Conservation (phyloP, 2,113 vertebrate genomes). For the Bos taurus region DNA sequence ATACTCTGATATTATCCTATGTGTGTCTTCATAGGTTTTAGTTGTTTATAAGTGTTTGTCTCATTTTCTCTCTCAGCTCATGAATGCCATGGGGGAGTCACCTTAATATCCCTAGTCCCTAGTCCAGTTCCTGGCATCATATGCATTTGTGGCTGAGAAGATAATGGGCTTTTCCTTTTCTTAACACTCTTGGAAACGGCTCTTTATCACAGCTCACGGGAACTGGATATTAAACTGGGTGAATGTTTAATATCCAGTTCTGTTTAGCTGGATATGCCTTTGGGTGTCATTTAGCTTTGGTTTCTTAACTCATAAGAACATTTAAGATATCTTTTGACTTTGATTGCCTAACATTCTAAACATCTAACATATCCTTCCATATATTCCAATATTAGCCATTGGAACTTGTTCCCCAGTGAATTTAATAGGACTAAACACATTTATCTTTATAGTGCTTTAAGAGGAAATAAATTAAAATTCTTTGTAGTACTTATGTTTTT, state of each 20-base stretch:
- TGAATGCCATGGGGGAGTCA: neutral
- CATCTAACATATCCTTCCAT: neutral
- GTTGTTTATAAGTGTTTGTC: neutral
- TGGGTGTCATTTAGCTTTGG: neutral
- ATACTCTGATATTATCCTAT: neutral
- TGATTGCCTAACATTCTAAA: neutral
- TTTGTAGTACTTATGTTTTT: neutral
- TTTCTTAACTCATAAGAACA: neutral
- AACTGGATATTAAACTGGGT: neutral
- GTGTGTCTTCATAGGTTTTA: neutral
- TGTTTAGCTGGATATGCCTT: neutral
- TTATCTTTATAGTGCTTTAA: neutral
- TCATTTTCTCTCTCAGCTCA: neutral
- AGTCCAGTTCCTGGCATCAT: neutral
- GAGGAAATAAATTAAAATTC: neutral
- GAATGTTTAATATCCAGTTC: neutral
- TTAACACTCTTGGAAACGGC: neutral
- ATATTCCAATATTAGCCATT: neutral
- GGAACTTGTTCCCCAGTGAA: neutral
- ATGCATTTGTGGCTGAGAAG: neutral
- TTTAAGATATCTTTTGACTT: neutral
- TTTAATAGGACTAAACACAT: neutral
- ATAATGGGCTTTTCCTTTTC: neutral
- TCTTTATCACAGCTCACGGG: neutral
- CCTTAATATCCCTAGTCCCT: neutral